Evolutionary conservation across 1,140 invertebrate species (phyloP), one percentile per base, ranked within the genome.

Genomic region (Megathymus violae): DNA sequence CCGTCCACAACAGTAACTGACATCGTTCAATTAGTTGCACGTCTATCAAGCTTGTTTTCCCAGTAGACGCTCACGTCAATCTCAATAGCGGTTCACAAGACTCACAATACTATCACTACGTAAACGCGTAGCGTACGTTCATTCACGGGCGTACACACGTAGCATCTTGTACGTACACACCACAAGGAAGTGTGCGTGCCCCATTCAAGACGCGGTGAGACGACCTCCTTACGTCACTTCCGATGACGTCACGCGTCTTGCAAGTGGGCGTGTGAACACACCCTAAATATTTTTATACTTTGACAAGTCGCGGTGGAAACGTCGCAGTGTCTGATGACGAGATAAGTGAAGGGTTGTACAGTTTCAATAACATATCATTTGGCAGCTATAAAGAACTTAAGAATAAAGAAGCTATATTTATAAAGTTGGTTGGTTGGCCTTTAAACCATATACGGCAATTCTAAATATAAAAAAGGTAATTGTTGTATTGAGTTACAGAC

Each of bases 201-300:
- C 71, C 87, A 88, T 88, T 88, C 80, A 88, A 89, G 82, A 83
- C 71, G 63, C 61, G 46, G 52, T 50, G 74, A 72, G 62, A 58
- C 74, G 76, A 75, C 71, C 71, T 88, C 69, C 85, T 87, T 89
- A 73, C 88, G 88, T 88, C 78, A 87, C 78, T 72, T 88, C 84
- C 84, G 68, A 62, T 76, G 78, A 87, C 84, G 85, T 86, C 80
- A 88, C 72, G 38, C 68, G 74, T 80, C 82, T 87, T 87, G 64
- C 73, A 85, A 89, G 77, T 80, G 78, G 76, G 71, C 80, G 84
- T 86, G 79, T 84, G 79, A 74, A 78, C 69, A 65, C 67, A 46
- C 77, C 81, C 78, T 77, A 80, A 80, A 44, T 48, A 62, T 79
- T n/a, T 78, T 72, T 60, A 72, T 83, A 71, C 84, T 87, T 80